phyloP scores from a whole-genome alignment of 1,140 invertebrate genomes.

The Mercenaria mercenaria region DNA sequence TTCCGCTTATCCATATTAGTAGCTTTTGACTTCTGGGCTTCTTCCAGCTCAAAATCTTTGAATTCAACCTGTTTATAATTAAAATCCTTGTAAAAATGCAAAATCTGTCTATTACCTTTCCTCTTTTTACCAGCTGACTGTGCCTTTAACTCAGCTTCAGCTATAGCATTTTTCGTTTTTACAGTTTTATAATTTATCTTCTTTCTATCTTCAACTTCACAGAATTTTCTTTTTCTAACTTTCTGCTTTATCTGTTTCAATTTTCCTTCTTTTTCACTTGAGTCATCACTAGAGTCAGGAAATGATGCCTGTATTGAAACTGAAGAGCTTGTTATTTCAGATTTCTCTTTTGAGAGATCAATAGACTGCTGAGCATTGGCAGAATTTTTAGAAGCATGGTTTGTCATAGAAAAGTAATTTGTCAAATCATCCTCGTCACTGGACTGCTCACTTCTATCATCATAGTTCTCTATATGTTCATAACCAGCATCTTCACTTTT shows the following conservation, averaged over 20 bases:
- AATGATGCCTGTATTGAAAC: background rate
- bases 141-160: too few species aligned
- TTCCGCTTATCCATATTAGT: too few species aligned
- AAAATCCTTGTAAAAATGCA: background rate
- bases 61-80: constrained; percentile 1
- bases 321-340: background rate
- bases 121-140: too few species aligned
- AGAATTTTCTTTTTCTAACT: background rate
- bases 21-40: too few species aligned
- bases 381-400: background rate
- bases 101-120: too few species aligned
- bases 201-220: too few species aligned
- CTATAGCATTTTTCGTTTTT: too few species aligned
- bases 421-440: background rate
- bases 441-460: background rate
- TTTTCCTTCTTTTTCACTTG: background rate
- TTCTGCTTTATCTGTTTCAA: background rate
- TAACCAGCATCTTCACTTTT: background rate
- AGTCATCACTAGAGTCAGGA: background rate
- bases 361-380: background rate
- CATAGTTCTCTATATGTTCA: background rate
- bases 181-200: too few species aligned
- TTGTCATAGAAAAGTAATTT: background rate
- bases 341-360: too few species aligned
- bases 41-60: constrained; percentile 22